Evolutionary conservation across 2,797 vertebrate species (phyloP), one percentile per base, ranked within the genome.

Genomic region (Trachurus trachurus): DNA sequence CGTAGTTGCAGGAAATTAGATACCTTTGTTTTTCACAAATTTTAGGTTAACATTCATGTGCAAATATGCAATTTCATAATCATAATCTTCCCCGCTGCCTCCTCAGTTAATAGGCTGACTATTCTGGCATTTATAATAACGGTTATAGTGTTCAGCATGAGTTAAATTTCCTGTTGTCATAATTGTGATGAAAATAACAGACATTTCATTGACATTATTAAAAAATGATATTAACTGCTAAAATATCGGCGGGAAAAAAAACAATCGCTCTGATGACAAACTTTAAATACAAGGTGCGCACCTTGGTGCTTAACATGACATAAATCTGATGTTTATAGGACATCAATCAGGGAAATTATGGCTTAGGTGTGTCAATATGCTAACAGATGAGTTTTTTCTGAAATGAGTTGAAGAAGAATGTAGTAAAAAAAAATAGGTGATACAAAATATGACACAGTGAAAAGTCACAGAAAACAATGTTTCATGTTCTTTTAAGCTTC

Each of bases 1-100:
- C 16, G 15, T 15, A 21, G 69, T 60, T 77, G 70, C 37, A 76
- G 71, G 56, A 71, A 89, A 89, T 80, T 68, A 68, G 58, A 88
- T 60, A 52, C 42, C 13, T 29, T 49, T 58, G 56, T 71, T 69
- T 75, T 77, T 63, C 52, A 44, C 49, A 63, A 31, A 61, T 86
- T 81, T 70, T 42, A 34, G 62, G 17, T 56, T 29, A 76, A 78
- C n/a, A 64, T n/a, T 31, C 22, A 29, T 26, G 57, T 57, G 66
- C 34, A 77, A 81, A 73, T 66, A 66, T 70, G 60, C 66, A 11
- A 29, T 31, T 54, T 39, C 37, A 42, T 65, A 44, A 66, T 69
- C 57, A 39, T 19, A 61, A 19, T 45, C 6, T 7, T 26, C 44
- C 22, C 39, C n/a, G 22, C 47, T 61, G 22, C 21, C 2, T 56